Conservation (phyloP, 1,140 invertebrate genomes). For the Drosophila orosa region DNA sequence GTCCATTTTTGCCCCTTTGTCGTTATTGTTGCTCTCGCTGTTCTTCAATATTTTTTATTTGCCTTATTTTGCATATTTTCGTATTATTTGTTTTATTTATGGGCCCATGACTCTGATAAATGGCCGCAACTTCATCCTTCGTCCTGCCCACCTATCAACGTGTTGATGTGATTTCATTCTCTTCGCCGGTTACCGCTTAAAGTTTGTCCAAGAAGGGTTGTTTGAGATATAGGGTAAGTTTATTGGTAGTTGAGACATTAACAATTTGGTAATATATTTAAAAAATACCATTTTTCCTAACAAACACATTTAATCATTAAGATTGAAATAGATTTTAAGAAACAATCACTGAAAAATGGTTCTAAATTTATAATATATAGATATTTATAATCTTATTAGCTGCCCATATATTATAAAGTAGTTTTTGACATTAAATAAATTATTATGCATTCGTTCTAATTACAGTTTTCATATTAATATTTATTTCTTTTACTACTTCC, state of each 20-base stretch:
- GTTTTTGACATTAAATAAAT: too few species aligned
- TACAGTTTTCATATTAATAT: too few species aligned
- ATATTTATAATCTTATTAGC: too few species aligned
- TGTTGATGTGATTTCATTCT: constrained; percentile 75
- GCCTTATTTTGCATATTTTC: constrained; percentile 77
- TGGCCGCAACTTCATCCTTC: constrained; percentile 55
- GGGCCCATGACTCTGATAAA: constrained; percentile 73
- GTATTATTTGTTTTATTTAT: constrained; percentile 83
- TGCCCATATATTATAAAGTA: too few species aligned
- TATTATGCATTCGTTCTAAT: too few species aligned
- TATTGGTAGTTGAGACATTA: background rate
- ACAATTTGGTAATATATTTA: background rate
- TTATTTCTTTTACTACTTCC: background rate
- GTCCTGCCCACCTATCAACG: constrained; percentile 63
- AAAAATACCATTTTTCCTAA: background rate
- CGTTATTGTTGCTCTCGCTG: constrained; percentile 30
- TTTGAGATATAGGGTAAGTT: too few species aligned
- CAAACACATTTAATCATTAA: too few species aligned
- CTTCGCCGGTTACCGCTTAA: constrained; percentile 18
- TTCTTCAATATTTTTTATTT: constrained; percentile 53
- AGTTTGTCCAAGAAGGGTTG: background rate
- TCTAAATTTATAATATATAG: too few species aligned
- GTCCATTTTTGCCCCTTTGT: constrained; percentile 29
- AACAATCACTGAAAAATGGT: too few species aligned
- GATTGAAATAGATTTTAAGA: background rate